phyloP scores from a whole-genome alignment of 2,888 invertebrate genomes.

The Psylliodes chrysocephalus region DNA sequence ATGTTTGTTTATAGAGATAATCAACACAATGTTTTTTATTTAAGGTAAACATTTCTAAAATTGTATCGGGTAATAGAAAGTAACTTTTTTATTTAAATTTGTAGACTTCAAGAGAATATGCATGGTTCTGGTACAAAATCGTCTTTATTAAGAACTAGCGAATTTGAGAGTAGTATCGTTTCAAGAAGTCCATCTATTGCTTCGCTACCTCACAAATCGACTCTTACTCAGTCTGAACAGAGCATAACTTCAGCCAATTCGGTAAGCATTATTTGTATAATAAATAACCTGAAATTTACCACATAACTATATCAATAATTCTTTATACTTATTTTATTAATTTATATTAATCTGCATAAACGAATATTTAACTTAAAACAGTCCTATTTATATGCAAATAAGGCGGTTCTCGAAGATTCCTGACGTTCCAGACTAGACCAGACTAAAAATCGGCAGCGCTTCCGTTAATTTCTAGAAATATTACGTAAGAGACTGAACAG shows the following conservation, averaged over 20 bases:
- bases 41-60: constrained; percentile 54
- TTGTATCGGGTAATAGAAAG: background rate
- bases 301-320: too few species aligned
- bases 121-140: constrained; percentile 53
- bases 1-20: constrained; percentile 81
- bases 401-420: too few species aligned
- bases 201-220: constrained; percentile 62
- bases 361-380: too few species aligned
- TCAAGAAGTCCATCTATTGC: constrained; percentile 67
- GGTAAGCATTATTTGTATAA: constrained; percentile 51
- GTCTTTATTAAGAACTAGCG: constrained; percentile 54
- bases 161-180: constrained; percentile 61
- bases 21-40: constrained; percentile 71
- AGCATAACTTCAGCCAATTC: constrained; percentile 55
- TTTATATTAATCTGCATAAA: too few species aligned
- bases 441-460: too few species aligned
- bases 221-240: constrained; percentile 58
- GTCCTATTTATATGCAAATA: too few species aligned
- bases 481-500: too few species aligned
- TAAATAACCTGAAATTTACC: constrained; percentile 1
- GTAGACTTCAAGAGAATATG: constrained; percentile 64
- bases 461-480: too few species aligned
- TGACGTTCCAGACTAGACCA: too few species aligned
- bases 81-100: constrained; percentile 33
- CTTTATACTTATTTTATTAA: too few species aligned